Evolutionary conservation across 2,888 invertebrate species (phyloP).

Genomic region (Notodonta ziczac): DNA sequence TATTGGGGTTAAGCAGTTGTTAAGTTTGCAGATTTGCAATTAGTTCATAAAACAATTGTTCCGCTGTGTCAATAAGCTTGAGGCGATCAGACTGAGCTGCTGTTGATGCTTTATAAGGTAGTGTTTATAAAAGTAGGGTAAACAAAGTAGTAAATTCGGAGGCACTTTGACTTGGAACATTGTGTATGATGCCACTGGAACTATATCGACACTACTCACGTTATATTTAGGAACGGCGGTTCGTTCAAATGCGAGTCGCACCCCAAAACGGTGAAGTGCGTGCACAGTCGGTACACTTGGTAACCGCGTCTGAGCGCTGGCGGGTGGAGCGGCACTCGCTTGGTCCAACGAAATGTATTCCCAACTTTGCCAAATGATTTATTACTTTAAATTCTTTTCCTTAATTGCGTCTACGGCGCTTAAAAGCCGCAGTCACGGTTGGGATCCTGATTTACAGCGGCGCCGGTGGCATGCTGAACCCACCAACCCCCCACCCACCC

Average conservation of each 20-base stretch:
- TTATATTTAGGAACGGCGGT: background rate
- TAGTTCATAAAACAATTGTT: too few species aligned
- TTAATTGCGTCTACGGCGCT: slow-evolving; percentile 37
- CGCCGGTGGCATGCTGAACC: slow-evolving; percentile 8
- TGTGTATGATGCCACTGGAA: too few species aligned
- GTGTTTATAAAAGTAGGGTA: too few species aligned
- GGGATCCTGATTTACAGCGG: slow-evolving; percentile 24
- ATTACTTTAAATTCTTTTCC: slow-evolving; percentile 39
- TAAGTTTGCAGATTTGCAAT: too few species aligned
- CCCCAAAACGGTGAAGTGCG: background rate
- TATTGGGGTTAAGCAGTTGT: too few species aligned
- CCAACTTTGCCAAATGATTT: slow-evolving; percentile 30
- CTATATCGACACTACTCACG: too few species aligned
- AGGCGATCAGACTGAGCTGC: too few species aligned
- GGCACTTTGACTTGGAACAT: too few species aligned
- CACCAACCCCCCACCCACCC: background rate
- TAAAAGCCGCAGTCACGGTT: slow-evolving; percentile 29
- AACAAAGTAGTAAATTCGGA: too few species aligned
- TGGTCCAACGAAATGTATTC: slow-evolving; percentile 21
- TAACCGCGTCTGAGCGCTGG: background rate
- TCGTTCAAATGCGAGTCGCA: background rate
- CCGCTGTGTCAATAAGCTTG: too few species aligned
- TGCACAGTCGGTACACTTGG: background rate
- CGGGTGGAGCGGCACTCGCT: slow-evolving; percentile 4
- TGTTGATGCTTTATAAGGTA: too few species aligned